phyloP scores from a whole-genome alignment of 2,797 vertebrate genomes.

The Crocodylus rhombifer region DNA sequence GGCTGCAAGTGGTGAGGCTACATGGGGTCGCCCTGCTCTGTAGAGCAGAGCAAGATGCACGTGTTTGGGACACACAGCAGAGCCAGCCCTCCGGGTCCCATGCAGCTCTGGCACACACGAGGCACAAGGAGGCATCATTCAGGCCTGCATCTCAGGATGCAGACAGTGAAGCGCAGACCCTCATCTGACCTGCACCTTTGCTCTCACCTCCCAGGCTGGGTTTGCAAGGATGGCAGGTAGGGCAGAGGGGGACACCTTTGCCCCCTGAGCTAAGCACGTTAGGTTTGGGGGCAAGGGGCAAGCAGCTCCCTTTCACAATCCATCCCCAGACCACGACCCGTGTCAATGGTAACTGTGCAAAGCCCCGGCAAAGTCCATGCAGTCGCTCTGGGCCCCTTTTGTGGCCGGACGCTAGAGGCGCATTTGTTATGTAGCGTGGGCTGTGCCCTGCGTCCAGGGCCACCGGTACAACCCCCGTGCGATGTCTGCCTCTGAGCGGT shows the following conservation, averaged over 20 bases:
- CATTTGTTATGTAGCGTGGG: too few species aligned
- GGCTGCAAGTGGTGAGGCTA: not conserved
- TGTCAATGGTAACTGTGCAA: not conserved
- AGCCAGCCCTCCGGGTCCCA: not conserved
- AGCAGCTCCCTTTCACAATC: not conserved
- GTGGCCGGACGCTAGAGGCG: not conserved
- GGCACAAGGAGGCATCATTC: too few species aligned
- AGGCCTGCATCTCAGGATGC: too few species aligned
- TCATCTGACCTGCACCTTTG: not conserved
- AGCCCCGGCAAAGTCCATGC: not conserved
- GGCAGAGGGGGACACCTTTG: not conserved
- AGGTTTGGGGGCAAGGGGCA: not conserved
- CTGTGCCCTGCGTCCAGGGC: not conserved
- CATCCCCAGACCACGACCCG: too few species aligned
- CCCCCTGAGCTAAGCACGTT: not conserved
- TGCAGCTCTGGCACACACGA: too few species aligned
- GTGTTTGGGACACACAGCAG: not conserved
- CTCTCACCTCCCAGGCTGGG: not conserved
- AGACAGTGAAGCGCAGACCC: not conserved
- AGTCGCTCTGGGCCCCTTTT: not conserved
- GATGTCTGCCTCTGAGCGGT: too few species aligned
- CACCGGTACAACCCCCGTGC: too few species aligned
- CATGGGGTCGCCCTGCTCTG: not conserved
- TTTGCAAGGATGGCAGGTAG: not conserved
- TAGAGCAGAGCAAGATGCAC: not conserved